Percentiles rank a stretch among this genome's conserved stretches.
These are phyloP conservation scores for Myrmecophaga tridactyla DNA, from an alignment of 2,113 vertebrate genomes.

Conservation along the genomic window DNA sequence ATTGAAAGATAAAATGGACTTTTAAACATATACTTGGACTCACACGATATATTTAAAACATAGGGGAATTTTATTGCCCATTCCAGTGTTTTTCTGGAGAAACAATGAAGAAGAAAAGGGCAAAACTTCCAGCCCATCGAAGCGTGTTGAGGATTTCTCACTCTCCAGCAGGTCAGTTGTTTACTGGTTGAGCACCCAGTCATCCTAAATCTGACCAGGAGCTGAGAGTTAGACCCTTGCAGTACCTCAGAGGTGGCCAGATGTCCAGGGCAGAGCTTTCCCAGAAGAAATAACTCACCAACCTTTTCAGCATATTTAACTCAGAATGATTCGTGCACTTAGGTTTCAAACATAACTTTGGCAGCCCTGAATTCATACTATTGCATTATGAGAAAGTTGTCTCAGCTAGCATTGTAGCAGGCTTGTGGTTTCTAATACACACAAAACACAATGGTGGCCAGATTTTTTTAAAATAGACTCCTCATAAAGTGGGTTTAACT, in stretches of 20 bases:
- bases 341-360: not conserved
- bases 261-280: not conserved
- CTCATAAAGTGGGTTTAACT: not conserved
- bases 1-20: conserved; percentile 51
- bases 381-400: not conserved
- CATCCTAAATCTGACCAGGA: not conserved
- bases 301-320: not conserved
- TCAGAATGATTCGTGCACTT: not conserved
- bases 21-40: conserved; percentile 12
- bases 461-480: not conserved
- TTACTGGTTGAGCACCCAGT: not conserved
- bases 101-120: not conserved
- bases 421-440: not conserved
- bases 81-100: not conserved
- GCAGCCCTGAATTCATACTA: not conserved
- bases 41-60: conserved; percentile 49
- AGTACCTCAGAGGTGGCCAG: not conserved
- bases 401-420: not conserved
- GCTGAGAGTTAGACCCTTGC: not conserved
- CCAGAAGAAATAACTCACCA: not conserved
- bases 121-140: not conserved
- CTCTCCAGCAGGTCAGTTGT: no score
- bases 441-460: not conserved
- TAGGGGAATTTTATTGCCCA: not conserved
- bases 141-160: not conserved